These are phyloP conservation scores for Magallana nippona DNA, from an alignment of 2,888 invertebrate genomes.

Conservation along the genomic window DNA sequence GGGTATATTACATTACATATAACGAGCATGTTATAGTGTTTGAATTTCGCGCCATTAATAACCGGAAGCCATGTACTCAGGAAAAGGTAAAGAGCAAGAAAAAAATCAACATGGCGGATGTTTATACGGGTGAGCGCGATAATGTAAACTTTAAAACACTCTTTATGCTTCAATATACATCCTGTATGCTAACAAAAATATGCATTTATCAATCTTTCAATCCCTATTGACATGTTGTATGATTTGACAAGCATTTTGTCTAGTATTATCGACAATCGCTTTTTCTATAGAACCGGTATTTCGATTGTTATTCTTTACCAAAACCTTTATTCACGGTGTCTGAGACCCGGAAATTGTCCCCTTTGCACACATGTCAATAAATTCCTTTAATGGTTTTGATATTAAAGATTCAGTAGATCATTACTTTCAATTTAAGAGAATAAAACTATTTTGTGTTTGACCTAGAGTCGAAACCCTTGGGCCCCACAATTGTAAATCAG, in stretches of 20 bases:
- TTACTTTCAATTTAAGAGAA: too few relatives aligned
- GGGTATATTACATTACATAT: too few relatives aligned
- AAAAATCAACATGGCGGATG: constrained; percentile 67
- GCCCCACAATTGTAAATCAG: too few relatives aligned
- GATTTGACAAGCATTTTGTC: neutral
- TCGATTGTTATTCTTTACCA: neutral
- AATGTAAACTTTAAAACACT: constrained; percentile 32
- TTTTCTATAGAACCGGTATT: neutral
- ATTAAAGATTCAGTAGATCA: too few relatives aligned
- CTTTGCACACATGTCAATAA: too few relatives aligned
- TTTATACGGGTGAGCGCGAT: constrained; percentile 67
- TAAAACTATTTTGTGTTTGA: too few relatives aligned
- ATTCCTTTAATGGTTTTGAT: too few relatives aligned
- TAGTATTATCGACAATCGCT: neutral
- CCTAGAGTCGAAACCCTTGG: too few relatives aligned
- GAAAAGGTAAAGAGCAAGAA: neutral
- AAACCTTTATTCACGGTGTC: too few relatives aligned
- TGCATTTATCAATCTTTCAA: neutral
- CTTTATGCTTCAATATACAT: neutral
- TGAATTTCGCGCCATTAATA: neutral
- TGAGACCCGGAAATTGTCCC: too few relatives aligned
- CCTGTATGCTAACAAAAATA: neutral
- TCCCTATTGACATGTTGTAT: neutral
- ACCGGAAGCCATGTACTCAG: constrained; percentile 12
- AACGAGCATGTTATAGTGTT: neutral